Percentiles rank a stretch among this genome's conserved stretches.
Evolutionary conservation across 2,113 vertebrate genomes (phyloP).

Genomic region (Gavialis gangeticus): DNA sequence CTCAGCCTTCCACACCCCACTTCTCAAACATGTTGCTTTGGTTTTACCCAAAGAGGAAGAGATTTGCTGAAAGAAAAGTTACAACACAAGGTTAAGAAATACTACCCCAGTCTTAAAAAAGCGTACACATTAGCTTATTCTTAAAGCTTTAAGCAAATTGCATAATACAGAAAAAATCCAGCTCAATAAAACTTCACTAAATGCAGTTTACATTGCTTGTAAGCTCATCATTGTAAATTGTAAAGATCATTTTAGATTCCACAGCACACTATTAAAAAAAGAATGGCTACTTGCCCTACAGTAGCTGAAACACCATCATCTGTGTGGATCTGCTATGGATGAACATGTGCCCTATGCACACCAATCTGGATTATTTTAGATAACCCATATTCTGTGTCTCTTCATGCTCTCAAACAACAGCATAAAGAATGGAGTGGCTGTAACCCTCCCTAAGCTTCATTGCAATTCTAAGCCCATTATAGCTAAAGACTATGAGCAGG

Average conservation of each 20-base stretch:
- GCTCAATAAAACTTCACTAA: not conserved
- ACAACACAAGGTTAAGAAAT: not conserved
- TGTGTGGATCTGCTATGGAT: not conserved
- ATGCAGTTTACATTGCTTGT: not conserved
- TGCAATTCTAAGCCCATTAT: too few species aligned
- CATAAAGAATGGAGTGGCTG: too few species aligned
- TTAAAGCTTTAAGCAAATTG: not conserved
- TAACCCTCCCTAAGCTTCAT: too few species aligned
- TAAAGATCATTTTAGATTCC: not conserved
- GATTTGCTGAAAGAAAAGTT: not conserved
- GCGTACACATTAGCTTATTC: not conserved
- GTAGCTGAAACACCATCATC: too few species aligned
- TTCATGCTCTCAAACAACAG: not conserved
- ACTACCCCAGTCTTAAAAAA: not conserved
- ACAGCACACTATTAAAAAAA: not conserved
- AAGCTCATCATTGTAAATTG: not conserved
- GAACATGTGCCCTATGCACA: not conserved
- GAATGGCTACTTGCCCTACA: not conserved
- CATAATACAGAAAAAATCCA: not conserved
- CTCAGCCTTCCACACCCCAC: too few species aligned
- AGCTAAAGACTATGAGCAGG: too few species aligned
- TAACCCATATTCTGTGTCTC: fast-evolving
- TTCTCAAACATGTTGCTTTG: not conserved
- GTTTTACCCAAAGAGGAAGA: not conserved
- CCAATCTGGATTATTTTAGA: fast-evolving